These are phyloP conservation scores for Eucriotettix oculatus DNA, from an alignment of 2,888 invertebrate genomes.

Conservation along the genomic window DNA sequence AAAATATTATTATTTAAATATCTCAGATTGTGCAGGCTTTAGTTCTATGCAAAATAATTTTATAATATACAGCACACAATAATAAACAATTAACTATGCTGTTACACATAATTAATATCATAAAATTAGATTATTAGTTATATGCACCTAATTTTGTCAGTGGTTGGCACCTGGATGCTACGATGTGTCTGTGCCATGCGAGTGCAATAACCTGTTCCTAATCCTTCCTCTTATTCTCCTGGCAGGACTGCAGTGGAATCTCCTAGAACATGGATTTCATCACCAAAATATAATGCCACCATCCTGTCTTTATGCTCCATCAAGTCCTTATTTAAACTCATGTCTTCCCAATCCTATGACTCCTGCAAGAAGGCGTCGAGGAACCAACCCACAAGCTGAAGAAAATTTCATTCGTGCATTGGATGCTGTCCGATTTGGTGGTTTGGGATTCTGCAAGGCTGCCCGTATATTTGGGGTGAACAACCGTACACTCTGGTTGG, in stretches of 20 bases:
- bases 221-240: not conserved
- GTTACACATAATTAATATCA: too few species aligned
- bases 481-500: conserved; percentile 69
- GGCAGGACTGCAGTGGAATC: not conserved
- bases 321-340: too few species aligned
- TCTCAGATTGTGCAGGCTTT: too few species aligned
- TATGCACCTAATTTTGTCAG: not conserved
- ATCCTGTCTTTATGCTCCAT: too few species aligned
- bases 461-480: conserved; percentile 71
- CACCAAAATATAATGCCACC: too few species aligned
- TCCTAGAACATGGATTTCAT: too few species aligned
- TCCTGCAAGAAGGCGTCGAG: conserved; percentile 44
- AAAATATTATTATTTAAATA: too few species aligned
- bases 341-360: not conserved
- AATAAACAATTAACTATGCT: too few species aligned
- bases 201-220: not conserved
- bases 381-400: conserved; percentile 64
- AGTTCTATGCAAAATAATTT: too few species aligned
- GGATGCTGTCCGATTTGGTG: conserved; percentile 66
- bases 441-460: conserved; percentile 74
- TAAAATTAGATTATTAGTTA: too few species aligned
- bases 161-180: not conserved
- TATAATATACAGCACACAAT: too few species aligned
- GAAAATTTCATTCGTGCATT: conserved; percentile 68
- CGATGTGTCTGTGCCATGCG: not conserved